Base-by-base conservation (phyloP, 2,113 vertebrate species). In the Oryzias melastigma region DNA sequence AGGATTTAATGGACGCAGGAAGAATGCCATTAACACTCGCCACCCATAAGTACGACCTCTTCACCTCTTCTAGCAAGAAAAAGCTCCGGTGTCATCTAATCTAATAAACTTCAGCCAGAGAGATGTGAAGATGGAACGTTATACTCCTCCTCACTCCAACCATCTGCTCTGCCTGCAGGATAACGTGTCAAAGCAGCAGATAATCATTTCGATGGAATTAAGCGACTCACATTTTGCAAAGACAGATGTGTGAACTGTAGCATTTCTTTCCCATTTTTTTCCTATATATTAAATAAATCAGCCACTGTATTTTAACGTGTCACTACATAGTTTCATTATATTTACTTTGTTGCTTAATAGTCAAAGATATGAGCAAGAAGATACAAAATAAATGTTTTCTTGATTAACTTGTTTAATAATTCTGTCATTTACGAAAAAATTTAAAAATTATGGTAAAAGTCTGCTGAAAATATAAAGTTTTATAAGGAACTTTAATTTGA, bases 141-240 rank as follows among this genome's bases (percentile, higher is more conserved):
- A 84, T 41, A 78, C 61, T 65, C 73, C 68, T 66, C 69, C 73
- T 43, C 62, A 65, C 62, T 73, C 52, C 41, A 71, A 41, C 87
- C 85, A 88, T 85, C 87, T 89, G 85, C 69, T 81, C 47, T 43
- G 52, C 67, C 24, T 71, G 47, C 22, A 43, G 58, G 65, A 51
- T 58, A 51, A 43, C 42, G 65, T 80, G 53, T 78, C 71, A 59
- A 43, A 46, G n/a, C 51, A 40, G 40, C 55, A 50, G 22, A 27
- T 29, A 41, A 27, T 18, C 35, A 55, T 41, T 41, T 52, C 25
- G 20, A 51, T 47, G 19, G 45, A 71, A 65, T 60, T 51, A 43
- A 57, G 65, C 61, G 5, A n/a, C 22, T 35, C 48, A 46, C 49
- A 20, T 15, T n/a, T 59, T 35, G 35, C 41, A 49, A 61, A 54